Evolutionary conservation across 2,113 vertebrate species (phyloP).

Genomic region (Penelope pileata): DNA sequence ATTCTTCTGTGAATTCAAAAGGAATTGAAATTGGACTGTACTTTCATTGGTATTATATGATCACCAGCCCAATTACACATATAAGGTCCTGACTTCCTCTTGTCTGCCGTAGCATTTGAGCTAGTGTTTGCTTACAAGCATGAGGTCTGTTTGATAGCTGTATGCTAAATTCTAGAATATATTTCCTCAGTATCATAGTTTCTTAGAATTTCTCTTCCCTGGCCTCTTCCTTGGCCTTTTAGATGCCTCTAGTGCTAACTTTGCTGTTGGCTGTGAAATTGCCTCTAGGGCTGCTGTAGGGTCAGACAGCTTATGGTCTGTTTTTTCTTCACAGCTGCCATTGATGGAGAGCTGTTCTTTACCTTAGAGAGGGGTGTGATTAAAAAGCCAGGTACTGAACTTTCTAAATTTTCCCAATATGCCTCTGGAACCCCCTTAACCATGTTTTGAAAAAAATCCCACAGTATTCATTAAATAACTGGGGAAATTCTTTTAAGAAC

Average conservation of each 20-base stretch:
- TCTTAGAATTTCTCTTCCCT: slow-evolving; percentile 16
- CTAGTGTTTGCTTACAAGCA: not conserved
- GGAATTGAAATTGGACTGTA: not conserved
- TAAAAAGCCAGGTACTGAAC: slow-evolving; percentile 54
- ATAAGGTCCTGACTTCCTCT: slow-evolving; percentile 8
- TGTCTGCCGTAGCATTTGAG: slow-evolving; percentile 25
- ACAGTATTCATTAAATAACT: slow-evolving; percentile 23
- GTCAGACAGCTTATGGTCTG: slow-evolving; percentile 55
- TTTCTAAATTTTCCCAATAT: slow-evolving; percentile 39
- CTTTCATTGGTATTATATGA: not conserved
- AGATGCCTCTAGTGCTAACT: slow-evolving; percentile 45
- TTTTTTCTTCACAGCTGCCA: slow-evolving; percentile 62
- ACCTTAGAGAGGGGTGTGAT: slow-evolving; percentile 36
- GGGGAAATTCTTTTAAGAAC: slow-evolving; percentile 36
- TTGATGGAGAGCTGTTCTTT: slow-evolving; percentile 60
- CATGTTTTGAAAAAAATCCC: slow-evolving; percentile 9
- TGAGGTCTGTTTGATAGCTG: slow-evolving; percentile 18
- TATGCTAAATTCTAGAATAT: slow-evolving; percentile 48
- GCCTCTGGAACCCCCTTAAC: slow-evolving; percentile 33
- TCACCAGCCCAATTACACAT: not conserved
- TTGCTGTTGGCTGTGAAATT: slow-evolving; percentile 62
- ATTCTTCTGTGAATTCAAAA: slow-evolving; percentile 6
- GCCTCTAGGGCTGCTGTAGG: slow-evolving; percentile 71
- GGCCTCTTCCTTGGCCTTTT: slow-evolving; percentile 18
- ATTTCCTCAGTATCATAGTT: slow-evolving; percentile 30